phyloP scores from a whole-genome alignment of 2,888 invertebrate species.

The Lagria hirta region DNA sequence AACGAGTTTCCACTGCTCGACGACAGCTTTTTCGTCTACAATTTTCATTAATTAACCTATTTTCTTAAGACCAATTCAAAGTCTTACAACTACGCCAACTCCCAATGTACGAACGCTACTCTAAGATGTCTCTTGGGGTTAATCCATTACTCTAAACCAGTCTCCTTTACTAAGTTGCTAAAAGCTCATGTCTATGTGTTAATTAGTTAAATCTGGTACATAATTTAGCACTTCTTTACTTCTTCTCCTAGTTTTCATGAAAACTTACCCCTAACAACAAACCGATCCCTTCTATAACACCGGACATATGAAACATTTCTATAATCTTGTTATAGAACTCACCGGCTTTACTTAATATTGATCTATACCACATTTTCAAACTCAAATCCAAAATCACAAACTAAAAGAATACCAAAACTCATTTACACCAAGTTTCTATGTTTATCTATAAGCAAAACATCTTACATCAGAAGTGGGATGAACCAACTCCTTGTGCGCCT shows the following conservation, averaged over 20 bases:
- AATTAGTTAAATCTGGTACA: slow-evolving; percentile 33
- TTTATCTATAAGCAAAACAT: too few species aligned
- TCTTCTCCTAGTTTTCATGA: too few species aligned
- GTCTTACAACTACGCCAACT: slow-evolving; percentile 8
- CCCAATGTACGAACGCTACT: slow-evolving; percentile 16
- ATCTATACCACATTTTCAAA: too few species aligned
- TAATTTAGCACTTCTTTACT: slow-evolving; percentile 18
- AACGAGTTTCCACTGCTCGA: too few species aligned
- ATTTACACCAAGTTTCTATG: too few species aligned
- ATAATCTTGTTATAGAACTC: too few species aligned
- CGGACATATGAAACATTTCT: too few species aligned
- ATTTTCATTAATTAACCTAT: slow-evolving; percentile 24
- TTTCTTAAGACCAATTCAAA: slow-evolving; percentile 16
- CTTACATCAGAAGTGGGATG: too few species aligned
- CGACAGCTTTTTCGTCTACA: slow-evolving; percentile 14
- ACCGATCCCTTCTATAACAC: slow-evolving; percentile 13
- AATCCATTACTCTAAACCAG: slow-evolving; percentile 32
- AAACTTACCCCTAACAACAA: background rate
- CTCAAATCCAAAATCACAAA: too few species aligned
- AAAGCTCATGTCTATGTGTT: slow-evolving; percentile 34
- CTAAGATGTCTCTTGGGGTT: slow-evolving; percentile 34
- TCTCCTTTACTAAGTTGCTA: slow-evolving; percentile 33
- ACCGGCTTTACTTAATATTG: too few species aligned
- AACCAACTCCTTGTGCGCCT: too few species aligned
- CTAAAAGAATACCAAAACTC: too few species aligned